Percentiles rank a stretch among this genome's conserved stretches.
These are phyloP conservation scores for Galagoides demidoff DNA, from an alignment of 2,797 vertebrate species.

Conservation along the genomic window DNA sequence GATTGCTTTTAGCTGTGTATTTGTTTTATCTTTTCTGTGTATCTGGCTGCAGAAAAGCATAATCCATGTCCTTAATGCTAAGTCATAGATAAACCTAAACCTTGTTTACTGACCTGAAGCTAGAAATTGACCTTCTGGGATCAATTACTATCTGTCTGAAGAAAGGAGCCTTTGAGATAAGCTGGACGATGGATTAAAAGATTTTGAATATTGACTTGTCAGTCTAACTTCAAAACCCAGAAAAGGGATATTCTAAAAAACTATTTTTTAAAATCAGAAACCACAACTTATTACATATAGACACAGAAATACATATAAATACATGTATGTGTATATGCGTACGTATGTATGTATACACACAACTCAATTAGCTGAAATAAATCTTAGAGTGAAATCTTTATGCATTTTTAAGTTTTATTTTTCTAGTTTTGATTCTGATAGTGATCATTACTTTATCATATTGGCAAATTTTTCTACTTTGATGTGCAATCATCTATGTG, in stretches of 20 bases:
- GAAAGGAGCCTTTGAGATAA: conserved; percentile 48
- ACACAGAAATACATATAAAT: not conserved
- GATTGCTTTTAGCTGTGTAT: not conserved
- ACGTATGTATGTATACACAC: not conserved
- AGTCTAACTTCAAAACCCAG: conserved; percentile 26
- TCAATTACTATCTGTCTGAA: conserved; percentile 53
- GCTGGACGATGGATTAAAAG: conserved; percentile 42
- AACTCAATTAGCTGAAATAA: not conserved
- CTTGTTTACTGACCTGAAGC: conserved; percentile 55
- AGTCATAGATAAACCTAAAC: conserved; percentile 63
- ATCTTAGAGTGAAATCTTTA: not conserved
- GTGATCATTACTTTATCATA: not conserved
- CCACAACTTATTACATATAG: not conserved
- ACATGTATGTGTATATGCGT: too few relatives aligned
- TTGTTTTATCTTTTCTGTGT: conserved; percentile 54
- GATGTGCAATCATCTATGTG: not conserved
- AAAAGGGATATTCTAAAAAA: not conserved
- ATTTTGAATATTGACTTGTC: conserved; percentile 36
- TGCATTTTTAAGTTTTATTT: not conserved
- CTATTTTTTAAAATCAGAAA: not conserved
- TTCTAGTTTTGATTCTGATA: conserved; percentile 12
- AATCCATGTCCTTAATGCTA: conserved; percentile 47
- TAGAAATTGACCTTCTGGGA: conserved; percentile 58
- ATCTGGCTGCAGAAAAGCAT: conserved; percentile 30
- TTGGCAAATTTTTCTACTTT: not conserved